Base-by-base conservation (phyloP, 2,113 vertebrate species). In the Anser brachyrhynchus region DNA sequence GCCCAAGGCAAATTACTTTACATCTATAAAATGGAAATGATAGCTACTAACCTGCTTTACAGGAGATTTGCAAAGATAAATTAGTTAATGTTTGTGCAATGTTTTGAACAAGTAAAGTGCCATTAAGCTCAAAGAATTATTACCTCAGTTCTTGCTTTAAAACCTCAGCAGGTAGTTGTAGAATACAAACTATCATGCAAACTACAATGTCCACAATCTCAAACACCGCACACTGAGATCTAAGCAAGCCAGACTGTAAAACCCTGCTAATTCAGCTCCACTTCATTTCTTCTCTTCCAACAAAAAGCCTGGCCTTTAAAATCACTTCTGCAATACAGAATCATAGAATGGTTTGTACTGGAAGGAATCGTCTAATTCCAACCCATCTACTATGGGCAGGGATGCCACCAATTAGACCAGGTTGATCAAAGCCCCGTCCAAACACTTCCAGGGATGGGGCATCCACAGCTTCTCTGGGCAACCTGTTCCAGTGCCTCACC, bases 1-100 rank as follows among this genome's bases (percentile, higher is more conserved):
- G 11, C 92, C 87, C 52, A 67, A 62, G 75, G 82, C 88, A 94
- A 96, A 95, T 94, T 75, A 88, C 90, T 95, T 93, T 77, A 61
- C 89, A 82, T 94, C 65, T 92, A 54, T 74, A 77, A 96, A 96
- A 87, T 90, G 79, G 73, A 93, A 94, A 92, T 89, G 17, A 90
- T 84, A 78, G 46, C 57, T 86, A 61, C 83, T 67, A 81, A 86
- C 88, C 85, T 93, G 88, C 88, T 94, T 90, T 92, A 89, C 79
- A 61, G 82, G 88, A 85, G 94, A 94, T 88, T 90, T 84, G 83
- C 0, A 2, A 71, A 84, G 94, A 92, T 90, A 93, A 93, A 95
- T 66, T 25, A 83, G 75, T 88, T 96, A 86, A 95, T 86, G 73
- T 95, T 92, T 80, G 64, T 90, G 85, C 69, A 67, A 21, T 66